phyloP scores from a whole-genome alignment of 2,797 vertebrate genomes.

The Crocodylus rhombifer region DNA sequence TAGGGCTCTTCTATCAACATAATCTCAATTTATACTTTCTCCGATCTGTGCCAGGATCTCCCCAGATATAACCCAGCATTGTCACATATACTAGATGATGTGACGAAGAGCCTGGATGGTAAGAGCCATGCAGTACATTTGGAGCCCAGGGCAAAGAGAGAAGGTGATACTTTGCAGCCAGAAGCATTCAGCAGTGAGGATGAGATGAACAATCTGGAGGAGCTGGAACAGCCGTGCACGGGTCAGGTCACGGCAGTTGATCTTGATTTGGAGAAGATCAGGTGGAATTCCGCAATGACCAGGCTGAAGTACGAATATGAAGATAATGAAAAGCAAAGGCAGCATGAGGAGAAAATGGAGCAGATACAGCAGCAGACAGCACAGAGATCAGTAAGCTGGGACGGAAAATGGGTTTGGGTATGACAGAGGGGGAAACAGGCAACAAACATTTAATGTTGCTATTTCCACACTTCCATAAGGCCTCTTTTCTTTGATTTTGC shows the following conservation, averaged over 20 bases:
- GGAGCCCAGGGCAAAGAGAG: background rate
- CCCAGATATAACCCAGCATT: background rate
- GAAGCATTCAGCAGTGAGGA: background rate
- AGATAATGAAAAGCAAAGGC: slow-evolving; percentile 69
- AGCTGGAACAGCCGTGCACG: background rate
- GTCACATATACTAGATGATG: background rate
- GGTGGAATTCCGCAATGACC: slow-evolving; percentile 69
- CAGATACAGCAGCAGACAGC: slow-evolving; percentile 51
- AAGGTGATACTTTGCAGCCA: background rate
- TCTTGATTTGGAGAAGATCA: slow-evolving; percentile 69
- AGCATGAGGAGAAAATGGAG: slow-evolving; percentile 69
- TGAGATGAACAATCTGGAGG: background rate
- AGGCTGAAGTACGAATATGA: slow-evolving; percentile 64
- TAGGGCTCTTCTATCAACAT: background rate
- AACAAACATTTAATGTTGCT: background rate
- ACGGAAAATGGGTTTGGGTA: background rate
- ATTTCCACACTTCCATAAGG: background rate
- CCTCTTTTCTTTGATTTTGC: background rate
- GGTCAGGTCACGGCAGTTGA: background rate
- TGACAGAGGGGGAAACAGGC: background rate
- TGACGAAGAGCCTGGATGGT: background rate
- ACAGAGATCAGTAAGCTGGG: background rate
- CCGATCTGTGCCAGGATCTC: background rate
- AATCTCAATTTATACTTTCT: background rate
- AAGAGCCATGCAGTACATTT: background rate